A percentile compares a stretch with the other conserved stretches of the same genome.
phyloP scores from a whole-genome alignment of 2,113 vertebrate species.

The Scalopus aquaticus region DNA sequence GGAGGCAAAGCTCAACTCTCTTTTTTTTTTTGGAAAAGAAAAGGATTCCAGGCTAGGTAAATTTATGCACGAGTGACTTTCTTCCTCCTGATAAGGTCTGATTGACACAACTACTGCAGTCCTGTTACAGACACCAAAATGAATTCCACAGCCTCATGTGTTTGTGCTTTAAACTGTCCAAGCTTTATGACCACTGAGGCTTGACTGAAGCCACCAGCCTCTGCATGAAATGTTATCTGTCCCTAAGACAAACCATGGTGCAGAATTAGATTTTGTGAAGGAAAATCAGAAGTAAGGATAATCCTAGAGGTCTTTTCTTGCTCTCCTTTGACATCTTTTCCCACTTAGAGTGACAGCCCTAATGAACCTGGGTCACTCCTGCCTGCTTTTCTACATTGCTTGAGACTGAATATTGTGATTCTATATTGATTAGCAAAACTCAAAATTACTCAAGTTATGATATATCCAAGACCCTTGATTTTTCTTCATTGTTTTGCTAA shows the following conservation, averaged over 20 bases:
- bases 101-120: conserved; percentile 58
- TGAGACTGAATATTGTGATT: background rate
- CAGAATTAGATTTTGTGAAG: conserved; percentile 62
- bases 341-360: background rate
- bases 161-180: conserved; percentile 54
- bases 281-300: background rate
- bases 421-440: background rate
- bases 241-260: conserved; percentile 35
- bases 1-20: background rate
- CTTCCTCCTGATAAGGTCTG: conserved; percentile 69
- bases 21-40: conserved; percentile 46
- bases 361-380: background rate
- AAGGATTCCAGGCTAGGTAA: conserved; percentile 48
- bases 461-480: background rate
- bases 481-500: background rate
- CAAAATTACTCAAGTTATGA: background rate
- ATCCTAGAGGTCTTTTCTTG: background rate
- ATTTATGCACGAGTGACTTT: conserved; percentile 65
- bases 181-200: conserved; percentile 65
- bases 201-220: conserved; percentile 66
- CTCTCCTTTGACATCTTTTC: background rate
- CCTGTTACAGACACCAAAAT: conserved; percentile 66
- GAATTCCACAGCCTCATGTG: conserved; percentile 35
- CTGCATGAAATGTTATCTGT: conserved; percentile 56
- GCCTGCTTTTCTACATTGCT: background rate